These are phyloP conservation scores for Pandemis corylana DNA, from an alignment of 2,888 invertebrate species.

Conservation along the genomic window DNA sequence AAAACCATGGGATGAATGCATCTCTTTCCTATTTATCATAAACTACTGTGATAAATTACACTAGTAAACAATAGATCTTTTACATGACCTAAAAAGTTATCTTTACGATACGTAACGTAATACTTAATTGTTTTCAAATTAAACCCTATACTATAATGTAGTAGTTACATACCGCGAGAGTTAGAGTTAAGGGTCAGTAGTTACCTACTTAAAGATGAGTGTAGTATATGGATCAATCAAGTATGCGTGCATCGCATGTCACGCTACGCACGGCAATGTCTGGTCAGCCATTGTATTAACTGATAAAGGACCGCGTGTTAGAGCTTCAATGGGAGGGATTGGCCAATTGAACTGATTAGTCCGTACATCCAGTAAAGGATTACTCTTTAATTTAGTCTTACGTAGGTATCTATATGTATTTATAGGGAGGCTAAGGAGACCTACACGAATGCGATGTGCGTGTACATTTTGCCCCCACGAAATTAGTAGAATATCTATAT, in stretches of 20 bases:
- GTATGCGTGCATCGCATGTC: not conserved
- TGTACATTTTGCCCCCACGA: too few species aligned
- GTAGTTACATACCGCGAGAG: too few species aligned
- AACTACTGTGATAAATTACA: too few species aligned
- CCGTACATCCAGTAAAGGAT: slow-evolving; percentile 29
- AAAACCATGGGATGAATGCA: too few species aligned
- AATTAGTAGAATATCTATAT: too few species aligned
- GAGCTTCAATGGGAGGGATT: slow-evolving; percentile 36
- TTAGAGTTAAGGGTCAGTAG: not conserved
- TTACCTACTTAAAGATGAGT: not conserved
- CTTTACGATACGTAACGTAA: too few species aligned
- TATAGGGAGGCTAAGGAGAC: not conserved
- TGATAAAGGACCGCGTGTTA: slow-evolving; percentile 32
- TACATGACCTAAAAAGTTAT: too few species aligned
- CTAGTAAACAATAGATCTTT: too few species aligned
- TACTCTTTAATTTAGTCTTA: slow-evolving; percentile 20
- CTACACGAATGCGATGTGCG: not conserved
- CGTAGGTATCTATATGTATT: not conserved
- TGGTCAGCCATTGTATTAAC: slow-evolving; percentile 25
- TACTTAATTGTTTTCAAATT: too few species aligned
- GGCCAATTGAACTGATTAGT: slow-evolving; percentile 40
- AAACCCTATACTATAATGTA: too few species aligned
- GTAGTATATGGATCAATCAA: slow-evolving; percentile 3
- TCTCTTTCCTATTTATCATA: too few species aligned
- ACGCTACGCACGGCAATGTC: slow-evolving; percentile 2